Evolutionary conservation across 2,888 invertebrate species (phyloP), one percentile per base, ranked within the genome.

Genomic region (Drosophila sordidula): DNA sequence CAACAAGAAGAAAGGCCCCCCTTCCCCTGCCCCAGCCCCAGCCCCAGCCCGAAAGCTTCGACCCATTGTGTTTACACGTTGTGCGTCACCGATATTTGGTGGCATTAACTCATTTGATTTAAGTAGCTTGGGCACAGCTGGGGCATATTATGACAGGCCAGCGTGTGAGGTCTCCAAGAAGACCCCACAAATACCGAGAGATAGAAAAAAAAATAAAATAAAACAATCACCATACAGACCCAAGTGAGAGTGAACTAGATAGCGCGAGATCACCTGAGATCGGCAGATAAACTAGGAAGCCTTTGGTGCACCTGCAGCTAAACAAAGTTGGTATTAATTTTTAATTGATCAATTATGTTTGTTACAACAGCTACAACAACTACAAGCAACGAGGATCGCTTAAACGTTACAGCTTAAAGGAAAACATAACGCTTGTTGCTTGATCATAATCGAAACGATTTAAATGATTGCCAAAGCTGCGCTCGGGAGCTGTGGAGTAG

Each of bases 401-500:
- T 9, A 56, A 66, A 55, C 69, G 69, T 41, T 44, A 22, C 46
- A 80, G 79, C 68, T 78, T 78, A 4, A 67, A 64, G 72, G 56
- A 77, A 79, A 76, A 83, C 84, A 80, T 75, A 83, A 72, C 64
- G 80, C 73, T 65, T 76, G 69, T 74, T 80, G 73, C 82, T 80
- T 82, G 87, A 85, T 85, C 82, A 85, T 78, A 87, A 85, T 85
- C 85, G 72, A 72, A 80, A 65, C 85, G 84, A 85, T 85, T 87
- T 85, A 85, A 83, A 67, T 78, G 82, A 85, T 85, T 85, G 85
- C 80, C 71, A 70, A 65, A 73, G 73, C 75, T 41, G 39, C 11
- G 39, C 56, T 38, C 46, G 42, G 51, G 29, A 55, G 58, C 47
- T 32, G 36, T 29, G 46, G 39, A 61, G 71, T 34, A 51, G 65